Conservation (phyloP, 2,113 vertebrate species). For the Anarhynchus alexandrinus region DNA sequence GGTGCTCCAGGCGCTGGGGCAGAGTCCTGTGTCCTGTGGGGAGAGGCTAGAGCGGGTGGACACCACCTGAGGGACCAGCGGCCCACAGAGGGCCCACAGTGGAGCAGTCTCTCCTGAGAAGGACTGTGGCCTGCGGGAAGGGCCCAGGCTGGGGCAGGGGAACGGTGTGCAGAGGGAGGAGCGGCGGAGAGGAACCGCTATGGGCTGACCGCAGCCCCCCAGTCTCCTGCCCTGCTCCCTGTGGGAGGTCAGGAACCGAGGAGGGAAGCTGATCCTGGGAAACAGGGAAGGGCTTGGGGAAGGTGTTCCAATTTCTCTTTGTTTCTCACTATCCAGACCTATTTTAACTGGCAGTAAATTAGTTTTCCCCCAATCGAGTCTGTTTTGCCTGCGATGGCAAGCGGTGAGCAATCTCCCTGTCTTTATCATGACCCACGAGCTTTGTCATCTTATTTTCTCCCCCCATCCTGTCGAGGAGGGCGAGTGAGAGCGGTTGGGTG, state of each 20-base stretch:
- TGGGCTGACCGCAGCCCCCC: rapidly evolving
- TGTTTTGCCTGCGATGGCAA: background rate
- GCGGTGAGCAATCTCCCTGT: rapidly evolving
- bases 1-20: rapidly evolving
- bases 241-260: rapidly evolving
- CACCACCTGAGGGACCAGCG: background rate
- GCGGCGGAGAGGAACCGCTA: background rate
- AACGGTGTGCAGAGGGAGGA: rapidly evolving
- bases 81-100: rapidly evolving
- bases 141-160: background rate
- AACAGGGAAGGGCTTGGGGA: background rate
- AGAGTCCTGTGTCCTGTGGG: background rate
- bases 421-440: rapidly evolving
- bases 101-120: background rate
- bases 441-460: background rate
- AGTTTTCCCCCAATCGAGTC: rapidly evolving
- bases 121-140: rapidly evolving
- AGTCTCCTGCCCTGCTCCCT: rapidly evolving
- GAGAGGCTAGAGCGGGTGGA: background rate
- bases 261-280: background rate
- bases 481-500: rapidly evolving
- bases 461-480: background rate
- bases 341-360: background rate
- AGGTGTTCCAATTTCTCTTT: background rate
- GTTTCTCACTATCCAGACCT: background rate